Conservation (phyloP, 2,888 invertebrate species). For the Eupithecia exiguata region DNA sequence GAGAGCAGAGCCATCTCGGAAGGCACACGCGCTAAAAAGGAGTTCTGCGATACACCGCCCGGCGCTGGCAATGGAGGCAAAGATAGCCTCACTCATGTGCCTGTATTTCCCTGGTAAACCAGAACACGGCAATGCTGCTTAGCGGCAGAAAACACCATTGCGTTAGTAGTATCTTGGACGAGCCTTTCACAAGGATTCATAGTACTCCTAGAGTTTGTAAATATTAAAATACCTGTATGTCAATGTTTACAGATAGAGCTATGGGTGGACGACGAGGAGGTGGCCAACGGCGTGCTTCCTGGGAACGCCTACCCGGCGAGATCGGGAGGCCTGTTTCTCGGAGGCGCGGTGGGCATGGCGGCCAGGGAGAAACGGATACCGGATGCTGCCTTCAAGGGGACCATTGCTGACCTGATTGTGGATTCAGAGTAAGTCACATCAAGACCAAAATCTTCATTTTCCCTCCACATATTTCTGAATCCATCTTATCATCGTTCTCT, state of each 20-base stretch:
- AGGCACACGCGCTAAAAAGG: no score
- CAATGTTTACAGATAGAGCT: constrained; percentile 82
- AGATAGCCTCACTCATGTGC: no score
- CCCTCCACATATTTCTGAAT: neutral
- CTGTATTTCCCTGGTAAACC: no score
- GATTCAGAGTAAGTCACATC: constrained; percentile 87
- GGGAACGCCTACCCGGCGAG: constrained; percentile 77
- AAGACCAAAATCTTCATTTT: neutral
- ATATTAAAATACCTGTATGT: neutral
- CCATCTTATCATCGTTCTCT: neutral
- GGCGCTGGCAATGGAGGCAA: no score
- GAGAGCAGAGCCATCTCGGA: no score
- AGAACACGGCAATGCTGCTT: no score
- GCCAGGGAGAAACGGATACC: constrained; percentile 78
- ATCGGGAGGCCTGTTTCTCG: constrained; percentile 88
- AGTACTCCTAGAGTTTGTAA: no score
- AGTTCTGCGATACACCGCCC: no score
- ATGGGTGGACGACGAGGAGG: constrained; percentile 89
- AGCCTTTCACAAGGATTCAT: no score
- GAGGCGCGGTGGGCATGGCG: constrained; percentile 88
- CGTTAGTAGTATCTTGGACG: no score
- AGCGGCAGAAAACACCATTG: no score
- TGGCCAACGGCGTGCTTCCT: constrained; percentile 79
- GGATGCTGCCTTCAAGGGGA: constrained; percentile 86
- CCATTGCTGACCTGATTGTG: constrained; percentile 92